Evolutionary conservation across 2,797 vertebrate species (phyloP), one percentile per base, ranked within the genome.

Genomic region (Galago senegalensis): DNA sequence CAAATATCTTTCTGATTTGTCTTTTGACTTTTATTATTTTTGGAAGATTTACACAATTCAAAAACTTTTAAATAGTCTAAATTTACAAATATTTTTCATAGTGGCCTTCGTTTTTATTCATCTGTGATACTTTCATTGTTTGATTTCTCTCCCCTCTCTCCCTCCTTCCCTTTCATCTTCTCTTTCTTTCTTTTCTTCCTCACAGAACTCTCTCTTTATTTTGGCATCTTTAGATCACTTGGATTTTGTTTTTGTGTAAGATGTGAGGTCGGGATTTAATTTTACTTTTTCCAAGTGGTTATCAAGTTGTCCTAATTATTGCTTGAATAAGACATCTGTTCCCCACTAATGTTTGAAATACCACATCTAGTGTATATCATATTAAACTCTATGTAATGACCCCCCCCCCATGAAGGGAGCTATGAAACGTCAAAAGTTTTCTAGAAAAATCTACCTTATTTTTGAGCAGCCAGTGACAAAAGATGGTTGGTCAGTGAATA

Each of bases 1-100:
- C 61, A 87, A 87, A 89, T 89, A 87, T 49, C 34, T 94, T 94
- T 95, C 53, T 95, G 85, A 69, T 72, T 92, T 95, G 40, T 85
- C 56, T 84, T 86, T 91, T 67, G 56, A 69, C 40, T 95, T 93
- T 73, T 82, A 20, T 87, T 91, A 63, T 79, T 72, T 96, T 96
- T 60, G 21, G 75, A 91, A 75, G 25, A 4, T 27, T 97, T 92
- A 76, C 6, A 75, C 4, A 87, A 87, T 87, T 80, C 49, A 23
- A 12, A 72, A 81, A 0, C 14, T 72, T 70, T 93, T 91, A 75
- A 86, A 13, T 67, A 63, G 25, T 91, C 92, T 49, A 87, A 29
- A 72, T 93, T 87, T 95, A 91, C 60, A 92, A 76, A 90, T 93
- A 14, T 34, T 91, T 97, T 95, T 43, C 17, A 13, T 92, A 76